Base-by-base conservation (phyloP, 2,113 vertebrate species). In the Ascaphus truei region DNA sequence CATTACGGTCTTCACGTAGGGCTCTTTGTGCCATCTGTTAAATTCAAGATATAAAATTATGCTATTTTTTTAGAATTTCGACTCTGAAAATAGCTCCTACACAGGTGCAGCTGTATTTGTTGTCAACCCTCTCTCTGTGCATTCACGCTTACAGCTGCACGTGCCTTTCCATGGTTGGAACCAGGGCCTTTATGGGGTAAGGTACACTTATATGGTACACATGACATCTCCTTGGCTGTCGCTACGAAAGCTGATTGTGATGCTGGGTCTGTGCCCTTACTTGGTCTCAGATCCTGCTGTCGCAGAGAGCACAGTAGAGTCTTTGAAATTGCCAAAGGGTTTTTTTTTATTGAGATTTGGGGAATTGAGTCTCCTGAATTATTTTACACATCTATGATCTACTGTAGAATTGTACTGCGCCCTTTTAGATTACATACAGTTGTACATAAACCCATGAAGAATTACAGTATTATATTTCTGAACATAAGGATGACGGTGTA, bases 91-190 rank as follows among this genome's bases (percentile, higher is more conserved):
- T 66, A 66, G 34, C 12, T 3, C 5, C 16, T 56, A 55, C 50
- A 43, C 63, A 55, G 53, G 50, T 55, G 47, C 31, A 11, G 23
- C 22, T 22, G 50, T 66, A 66, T 66, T 55, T 55, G 43, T 66
- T 43, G 63, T 11, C 26, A 26, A 5, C 23, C n/a, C 39, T 65
- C 23, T 3, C 48, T 52, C 15, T 13, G n/a, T 47, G 29, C 7
- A 36, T 30, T 63, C 45, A 25, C 22, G 26, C 50, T n/a, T 31
- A 25, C 63, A 66, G 63, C 63, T 66, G 63, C 23, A 41, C 41
- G 18, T 30, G 43, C 18, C 22, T 55, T 43, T 9, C 5, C 16
- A 31, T 10, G 13, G 26, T 43, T 52, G 18, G 26, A 50, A 53
- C 63, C 39, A 22, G 48, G 26, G 33, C 9, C 41, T 18, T 2